A percentile compares a stretch with the other conserved stretches of the same genome.
Conservation (phyloP, 2,113 vertebrate genomes). For the Lepus timidus region DNA sequence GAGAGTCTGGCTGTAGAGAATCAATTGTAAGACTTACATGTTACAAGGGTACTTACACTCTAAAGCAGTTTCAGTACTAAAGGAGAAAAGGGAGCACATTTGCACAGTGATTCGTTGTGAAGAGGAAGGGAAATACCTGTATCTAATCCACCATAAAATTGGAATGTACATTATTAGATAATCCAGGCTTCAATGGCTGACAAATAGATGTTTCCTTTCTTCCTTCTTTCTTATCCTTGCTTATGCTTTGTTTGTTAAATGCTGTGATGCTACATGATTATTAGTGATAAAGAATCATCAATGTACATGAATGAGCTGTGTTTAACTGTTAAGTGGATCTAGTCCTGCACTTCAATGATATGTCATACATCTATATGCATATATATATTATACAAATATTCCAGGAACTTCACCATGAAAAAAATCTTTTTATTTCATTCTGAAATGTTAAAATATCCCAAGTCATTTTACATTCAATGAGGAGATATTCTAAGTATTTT, state of each 20-base stretch:
- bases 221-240: neutral
- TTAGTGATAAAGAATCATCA: neutral
- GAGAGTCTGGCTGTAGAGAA: neutral
- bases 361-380: neutral
- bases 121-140: neutral
- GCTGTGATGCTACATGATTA: neutral
- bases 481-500: neutral
- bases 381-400: neutral
- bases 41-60: neutral
- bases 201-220: neutral
- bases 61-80: neutral
- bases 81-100: neutral
- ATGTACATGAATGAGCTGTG: neutral
- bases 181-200: neutral
- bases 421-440: neutral
- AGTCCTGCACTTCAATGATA: neutral
- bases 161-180: neutral
- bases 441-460: conserved; percentile 21
- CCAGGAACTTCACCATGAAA: neutral
- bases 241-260: neutral
- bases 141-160: neutral
- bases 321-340: neutral
- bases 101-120: neutral
- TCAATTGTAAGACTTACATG: neutral
- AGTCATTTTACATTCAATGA: neutral